Evolutionary conservation across 2,888 invertebrate species (phyloP).

Genomic region (Antitype chi): DNA sequence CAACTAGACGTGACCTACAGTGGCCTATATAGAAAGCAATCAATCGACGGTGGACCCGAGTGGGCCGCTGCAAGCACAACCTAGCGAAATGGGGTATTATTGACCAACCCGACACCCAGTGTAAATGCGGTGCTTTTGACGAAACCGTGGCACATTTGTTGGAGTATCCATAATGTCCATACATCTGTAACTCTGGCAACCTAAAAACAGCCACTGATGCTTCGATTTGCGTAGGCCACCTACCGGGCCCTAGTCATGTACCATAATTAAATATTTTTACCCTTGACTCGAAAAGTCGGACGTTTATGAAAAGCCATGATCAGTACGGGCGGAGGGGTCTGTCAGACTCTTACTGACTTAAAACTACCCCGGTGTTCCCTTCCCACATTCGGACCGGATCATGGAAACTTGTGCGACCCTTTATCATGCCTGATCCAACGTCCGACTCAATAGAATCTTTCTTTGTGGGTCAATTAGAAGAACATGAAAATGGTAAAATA

Average conservation of each 20-base stretch:
- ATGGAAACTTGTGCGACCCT: too few species aligned
- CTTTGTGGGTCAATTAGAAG: not conserved
- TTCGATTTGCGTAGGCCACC: not conserved
- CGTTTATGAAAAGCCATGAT: not conserved
- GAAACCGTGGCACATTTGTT: too few species aligned
- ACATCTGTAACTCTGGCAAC: not conserved
- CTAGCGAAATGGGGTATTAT: not conserved
- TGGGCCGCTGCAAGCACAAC: not conserved
- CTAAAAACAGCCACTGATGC: too few species aligned
- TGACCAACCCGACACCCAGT: too few species aligned
- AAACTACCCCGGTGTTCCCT: too few species aligned
- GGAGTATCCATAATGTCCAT: not conserved
- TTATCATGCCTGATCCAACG: not conserved
- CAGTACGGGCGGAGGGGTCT: too few species aligned
- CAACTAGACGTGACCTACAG: not conserved
- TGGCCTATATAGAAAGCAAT: too few species aligned
- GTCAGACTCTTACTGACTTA: too few species aligned
- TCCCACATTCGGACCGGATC: too few species aligned
- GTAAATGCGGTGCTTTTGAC: not conserved
- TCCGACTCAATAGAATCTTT: not conserved
- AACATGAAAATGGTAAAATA: conserved; percentile 1
- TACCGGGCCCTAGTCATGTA: not conserved
- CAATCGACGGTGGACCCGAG: not conserved
- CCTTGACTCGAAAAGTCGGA: not conserved
- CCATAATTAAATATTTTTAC: not conserved